These are phyloP conservation scores for Phalacrocorax pelagicus DNA, from an alignment of 2,113 vertebrate species.

Conservation along the genomic window DNA sequence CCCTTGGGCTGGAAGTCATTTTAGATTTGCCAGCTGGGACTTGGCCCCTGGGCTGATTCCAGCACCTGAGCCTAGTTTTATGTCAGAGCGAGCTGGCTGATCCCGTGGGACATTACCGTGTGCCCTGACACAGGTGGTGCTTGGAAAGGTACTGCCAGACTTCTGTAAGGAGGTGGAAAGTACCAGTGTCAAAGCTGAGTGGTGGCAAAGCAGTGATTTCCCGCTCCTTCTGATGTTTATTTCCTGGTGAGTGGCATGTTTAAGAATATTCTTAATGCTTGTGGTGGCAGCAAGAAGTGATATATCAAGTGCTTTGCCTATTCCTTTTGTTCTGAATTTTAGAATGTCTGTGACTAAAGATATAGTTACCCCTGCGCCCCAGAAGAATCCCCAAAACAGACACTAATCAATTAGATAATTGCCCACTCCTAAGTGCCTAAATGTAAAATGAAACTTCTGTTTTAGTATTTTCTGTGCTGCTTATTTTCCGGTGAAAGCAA, in stretches of 20 bases:
- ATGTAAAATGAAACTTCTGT: neutral
- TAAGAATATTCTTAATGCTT: neutral
- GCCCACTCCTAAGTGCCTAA: neutral
- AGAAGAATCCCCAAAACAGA: neutral
- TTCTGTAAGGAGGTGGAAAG: neutral
- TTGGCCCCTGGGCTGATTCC: slow-evolving; percentile 15
- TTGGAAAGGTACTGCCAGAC: neutral
- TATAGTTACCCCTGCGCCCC: neutral
- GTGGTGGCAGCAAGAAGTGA: neutral
- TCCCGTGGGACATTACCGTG: neutral
- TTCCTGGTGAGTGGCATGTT: slow-evolving; percentile 32
- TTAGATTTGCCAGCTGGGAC: slow-evolving; percentile 52
- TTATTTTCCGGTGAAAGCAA: neutral
- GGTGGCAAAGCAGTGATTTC: neutral
- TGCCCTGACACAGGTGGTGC: neutral
- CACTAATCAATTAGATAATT: neutral
- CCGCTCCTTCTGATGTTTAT: slow-evolving; percentile 31
- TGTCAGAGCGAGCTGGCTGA: slow-evolving; percentile 23
- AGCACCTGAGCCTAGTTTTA: neutral
- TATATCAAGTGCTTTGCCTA: neutral
- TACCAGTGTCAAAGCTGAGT: neutral
- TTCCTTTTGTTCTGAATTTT: neutral
- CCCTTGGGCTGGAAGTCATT: neutral
- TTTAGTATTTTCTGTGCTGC: neutral
- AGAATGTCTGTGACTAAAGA: neutral